Conservation (phyloP, 2,113 vertebrate species). For the chimpanzee (Pan troglodytes) region NHGRI_mPanTro3-v2.1_pri NC_072414.2:51109001-51109500, state of each 20-base stretch:
- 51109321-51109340: conserved; percentile 60
- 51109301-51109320: conserved; percentile 48
- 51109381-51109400: conserved; percentile 6
- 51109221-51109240: conserved; percentile 72
- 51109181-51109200: conserved; percentile 81
- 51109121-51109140: conserved; percentile 63
- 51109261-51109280: conserved; percentile 66
- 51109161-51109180: conserved; percentile 74
- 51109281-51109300: conserved; percentile 47
- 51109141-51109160: conserved; percentile 44
- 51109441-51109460: neutral
- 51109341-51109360: conserved; percentile 31
- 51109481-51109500: too few relatives aligned
- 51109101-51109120: conserved; percentile 65
- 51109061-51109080: conserved; percentile 49
- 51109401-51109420: conserved; percentile 36
- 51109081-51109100: conserved; percentile 69
- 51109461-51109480: too few relatives aligned
- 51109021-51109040: conserved; percentile 47
- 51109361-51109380: conserved; percentile 51
- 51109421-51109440: conserved; percentile 35
- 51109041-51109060: conserved; percentile 29
- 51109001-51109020: conserved; percentile 76
- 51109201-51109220: conserved; percentile 76
- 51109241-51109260: conserved; percentile 77